These are phyloP conservation scores for Plebejus anna DNA, from an alignment of 2,888 invertebrate species.

Conservation along the genomic window DNA sequence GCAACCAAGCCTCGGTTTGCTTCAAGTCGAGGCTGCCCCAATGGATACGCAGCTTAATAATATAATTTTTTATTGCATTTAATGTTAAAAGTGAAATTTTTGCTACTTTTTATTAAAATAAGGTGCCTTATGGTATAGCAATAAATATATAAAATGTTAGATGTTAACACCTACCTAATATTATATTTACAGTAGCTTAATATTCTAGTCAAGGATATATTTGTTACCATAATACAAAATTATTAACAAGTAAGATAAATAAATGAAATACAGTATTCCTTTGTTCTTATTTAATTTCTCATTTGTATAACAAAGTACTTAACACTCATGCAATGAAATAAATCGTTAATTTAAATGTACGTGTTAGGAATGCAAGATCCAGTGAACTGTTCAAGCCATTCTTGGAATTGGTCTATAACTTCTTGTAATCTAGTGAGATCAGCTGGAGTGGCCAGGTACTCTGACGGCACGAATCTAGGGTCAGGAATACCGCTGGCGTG, in stretches of 20 bases:
- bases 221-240: slow-evolving; percentile 14
- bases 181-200: not conserved
- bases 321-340: not conserved
- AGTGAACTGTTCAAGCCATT: slow-evolving; percentile 63
- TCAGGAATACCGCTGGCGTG: slow-evolving; percentile 63
- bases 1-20: too few species aligned
- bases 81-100: not conserved
- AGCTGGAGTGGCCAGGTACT: slow-evolving; percentile 62
- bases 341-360: slow-evolving; percentile 34
- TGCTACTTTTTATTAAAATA: not conserved
- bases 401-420: slow-evolving; percentile 57
- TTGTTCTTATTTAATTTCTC: slow-evolving; percentile 8
- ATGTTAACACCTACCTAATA: not conserved
- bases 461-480: slow-evolving; percentile 64
- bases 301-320: not conserved
- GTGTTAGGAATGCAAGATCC: slow-evolving; percentile 40
- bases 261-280: not conserved
- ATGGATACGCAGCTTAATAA: too few species aligned
- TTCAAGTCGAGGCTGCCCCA: too few species aligned
- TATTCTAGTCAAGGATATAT: slow-evolving; percentile 11
- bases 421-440: slow-evolving; percentile 55
- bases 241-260: slow-evolving; percentile 13
- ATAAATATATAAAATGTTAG: not conserved
- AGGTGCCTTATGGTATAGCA: not conserved
- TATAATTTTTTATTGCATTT: not conserved